These are phyloP conservation scores for Apteryx owenii DNA, from an alignment of 2,113 vertebrate species.

Conservation along the genomic window DNA sequence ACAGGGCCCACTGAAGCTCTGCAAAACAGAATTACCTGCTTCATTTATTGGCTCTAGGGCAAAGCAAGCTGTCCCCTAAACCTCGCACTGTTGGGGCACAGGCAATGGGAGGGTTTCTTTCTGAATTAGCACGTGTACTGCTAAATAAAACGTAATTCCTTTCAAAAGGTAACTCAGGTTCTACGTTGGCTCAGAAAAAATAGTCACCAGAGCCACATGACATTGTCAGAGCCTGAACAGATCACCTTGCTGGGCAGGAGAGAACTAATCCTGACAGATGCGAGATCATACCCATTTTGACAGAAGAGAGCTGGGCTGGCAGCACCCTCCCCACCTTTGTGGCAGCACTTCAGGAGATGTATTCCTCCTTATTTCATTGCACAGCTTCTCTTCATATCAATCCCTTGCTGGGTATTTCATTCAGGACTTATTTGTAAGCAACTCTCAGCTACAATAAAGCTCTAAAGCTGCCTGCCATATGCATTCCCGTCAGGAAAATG, in stretches of 20 bases:
- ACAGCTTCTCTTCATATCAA: conserved; percentile 60
- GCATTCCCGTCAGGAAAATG: conserved; percentile 65
- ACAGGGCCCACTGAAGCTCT: conserved; percentile 36
- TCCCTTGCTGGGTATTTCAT: conserved; percentile 59
- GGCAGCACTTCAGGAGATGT: conserved; percentile 54
- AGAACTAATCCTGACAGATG: conserved; percentile 69
- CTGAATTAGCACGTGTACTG: conserved; percentile 23
- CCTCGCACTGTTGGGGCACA: background rate
- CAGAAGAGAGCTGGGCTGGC: conserved; percentile 52
- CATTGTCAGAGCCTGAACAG: conserved; percentile 60
- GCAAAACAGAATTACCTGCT: conserved; percentile 27
- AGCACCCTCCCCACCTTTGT: conserved; percentile 57
- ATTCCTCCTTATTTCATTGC: conserved; percentile 59
- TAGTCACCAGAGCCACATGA: conserved; percentile 24
- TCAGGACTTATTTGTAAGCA: conserved; percentile 74
- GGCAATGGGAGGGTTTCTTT: conserved; percentile 24
- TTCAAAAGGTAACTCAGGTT: conserved; percentile 52
- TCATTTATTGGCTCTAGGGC: conserved; percentile 25
- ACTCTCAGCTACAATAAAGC: conserved; percentile 66
- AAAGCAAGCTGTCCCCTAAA: background rate
- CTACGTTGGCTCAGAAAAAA: conserved; percentile 40
- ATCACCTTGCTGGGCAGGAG: conserved; percentile 63
- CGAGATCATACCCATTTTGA: conserved; percentile 65
- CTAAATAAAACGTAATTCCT: conserved; percentile 63
- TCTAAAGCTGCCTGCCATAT: conserved; percentile 66